Evolutionary conservation across 2,113 vertebrate genomes (phyloP).

Genomic region (Casuarius casuarius): DNA sequence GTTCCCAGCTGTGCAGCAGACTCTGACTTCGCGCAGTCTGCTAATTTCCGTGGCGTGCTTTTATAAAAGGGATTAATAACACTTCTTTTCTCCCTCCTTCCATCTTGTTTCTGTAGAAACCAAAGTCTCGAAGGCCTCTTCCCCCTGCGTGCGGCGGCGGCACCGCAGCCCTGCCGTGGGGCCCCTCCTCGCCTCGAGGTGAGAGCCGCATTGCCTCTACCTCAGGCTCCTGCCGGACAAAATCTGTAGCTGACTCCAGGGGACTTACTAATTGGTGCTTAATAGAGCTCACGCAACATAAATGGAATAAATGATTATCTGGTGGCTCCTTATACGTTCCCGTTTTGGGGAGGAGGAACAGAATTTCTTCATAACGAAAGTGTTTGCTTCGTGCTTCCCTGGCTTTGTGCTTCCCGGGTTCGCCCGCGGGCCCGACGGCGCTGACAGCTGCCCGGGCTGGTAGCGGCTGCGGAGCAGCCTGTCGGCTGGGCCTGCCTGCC

Average conservation of each 20-base stretch:
- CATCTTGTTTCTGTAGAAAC: background rate
- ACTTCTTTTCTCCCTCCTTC: background rate
- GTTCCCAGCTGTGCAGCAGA: constrained; percentile 57
- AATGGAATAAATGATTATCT: background rate
- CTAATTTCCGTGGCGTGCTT: constrained; percentile 6
- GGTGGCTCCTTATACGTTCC: background rate
- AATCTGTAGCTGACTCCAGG: background rate
- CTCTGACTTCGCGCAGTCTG: constrained; percentile 40
- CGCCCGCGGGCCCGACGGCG: fast-evolving
- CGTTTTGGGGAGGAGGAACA: background rate
- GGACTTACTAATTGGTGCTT: background rate
- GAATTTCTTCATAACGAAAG: background rate
- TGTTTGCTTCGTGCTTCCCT: background rate
- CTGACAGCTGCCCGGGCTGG: fast-evolving
- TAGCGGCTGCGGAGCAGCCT: background rate
- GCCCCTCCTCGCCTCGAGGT: background rate
- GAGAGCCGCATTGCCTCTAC: background rate
- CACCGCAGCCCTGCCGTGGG: background rate
- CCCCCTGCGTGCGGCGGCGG: fast-evolving
- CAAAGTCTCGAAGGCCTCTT: background rate
- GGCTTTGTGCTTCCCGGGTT: background rate
- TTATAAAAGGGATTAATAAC: constrained; percentile 41
- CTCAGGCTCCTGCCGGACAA: background rate
- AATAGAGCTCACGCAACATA: background rate
- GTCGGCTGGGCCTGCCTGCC: background rate